phyloP scores from a whole-genome alignment of 2,797 vertebrate genomes.

The Gallinago stenura region DNA sequence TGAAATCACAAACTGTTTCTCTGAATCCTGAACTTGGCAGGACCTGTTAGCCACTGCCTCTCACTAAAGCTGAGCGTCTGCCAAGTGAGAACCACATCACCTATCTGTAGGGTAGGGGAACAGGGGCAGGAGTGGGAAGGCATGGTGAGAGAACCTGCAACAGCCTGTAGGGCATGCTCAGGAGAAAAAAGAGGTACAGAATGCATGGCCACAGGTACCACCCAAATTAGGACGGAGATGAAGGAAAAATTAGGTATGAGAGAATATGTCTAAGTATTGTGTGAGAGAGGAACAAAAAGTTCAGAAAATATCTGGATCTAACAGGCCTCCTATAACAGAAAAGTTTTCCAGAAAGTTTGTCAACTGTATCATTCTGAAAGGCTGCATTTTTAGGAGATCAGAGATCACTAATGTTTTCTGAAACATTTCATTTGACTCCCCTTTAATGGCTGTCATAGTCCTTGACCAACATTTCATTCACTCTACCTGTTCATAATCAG shows the following conservation, averaged over 20 bases:
- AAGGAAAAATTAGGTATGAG: neutral
- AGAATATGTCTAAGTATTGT: neutral
- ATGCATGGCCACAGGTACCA: neutral
- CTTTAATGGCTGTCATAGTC: neutral
- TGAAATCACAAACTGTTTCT: neutral
- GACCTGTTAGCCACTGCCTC: neutral
- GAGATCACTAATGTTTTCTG: neutral
- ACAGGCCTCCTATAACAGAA: neutral
- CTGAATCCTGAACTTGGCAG: neutral
- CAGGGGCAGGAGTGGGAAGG: neutral
- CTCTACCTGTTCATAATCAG: neutral
- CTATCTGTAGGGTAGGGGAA: neutral
- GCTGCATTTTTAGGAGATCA: neutral
- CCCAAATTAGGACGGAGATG: neutral
- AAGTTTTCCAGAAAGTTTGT: neutral
- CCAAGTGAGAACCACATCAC: accelerated
- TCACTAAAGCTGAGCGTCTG: neutral
- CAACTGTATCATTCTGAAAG: neutral
- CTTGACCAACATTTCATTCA: neutral
- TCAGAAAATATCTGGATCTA: neutral
- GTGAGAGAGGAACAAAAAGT: neutral
- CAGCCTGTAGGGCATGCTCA: neutral
- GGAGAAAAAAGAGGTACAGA: neutral
- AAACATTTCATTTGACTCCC: neutral
- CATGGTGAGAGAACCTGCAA: neutral